Percentiles rank a stretch among this genome's conserved stretches.
Conservation (phyloP, 2,797 vertebrate species). For the Malurus splendens region DNA sequence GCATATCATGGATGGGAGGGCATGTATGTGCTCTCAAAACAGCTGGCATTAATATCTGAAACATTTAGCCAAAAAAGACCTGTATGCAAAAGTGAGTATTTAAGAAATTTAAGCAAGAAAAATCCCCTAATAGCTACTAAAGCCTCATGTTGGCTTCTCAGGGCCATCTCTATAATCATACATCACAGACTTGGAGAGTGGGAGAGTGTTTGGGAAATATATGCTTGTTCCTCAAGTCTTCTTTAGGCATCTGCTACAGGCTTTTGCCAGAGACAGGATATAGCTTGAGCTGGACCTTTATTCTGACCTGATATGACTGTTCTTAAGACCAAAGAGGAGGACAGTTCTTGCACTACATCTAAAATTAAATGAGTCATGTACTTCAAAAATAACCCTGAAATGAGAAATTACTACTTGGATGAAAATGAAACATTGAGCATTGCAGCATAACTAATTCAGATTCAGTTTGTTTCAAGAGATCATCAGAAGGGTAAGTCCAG, state of each 20-base stretch:
- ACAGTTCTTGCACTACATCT: background rate
- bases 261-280: background rate
- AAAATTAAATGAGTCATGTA: slow-evolving; percentile 2
- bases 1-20: background rate
- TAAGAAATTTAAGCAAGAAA: background rate
- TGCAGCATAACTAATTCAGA: background rate
- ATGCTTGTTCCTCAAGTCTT: background rate
- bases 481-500: background rate
- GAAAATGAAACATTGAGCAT: background rate
- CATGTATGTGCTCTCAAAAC: background rate
- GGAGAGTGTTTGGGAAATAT: background rate
- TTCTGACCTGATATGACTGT: background rate
- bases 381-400: background rate
- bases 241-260: background rate
- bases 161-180: background rate
- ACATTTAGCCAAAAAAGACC: background rate
- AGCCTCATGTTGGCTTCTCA: background rate
- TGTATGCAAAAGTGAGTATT: background rate
- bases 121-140: background rate
- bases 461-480: background rate
- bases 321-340: slow-evolving; percentile 7
- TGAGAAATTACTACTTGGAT: slow-evolving; percentile 2
- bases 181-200: background rate
- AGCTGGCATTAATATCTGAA: background rate
- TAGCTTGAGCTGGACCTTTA: background rate